Conservation (phyloP, 2,797 vertebrate species). For the Microctenopoma steveboyesi region DNA sequence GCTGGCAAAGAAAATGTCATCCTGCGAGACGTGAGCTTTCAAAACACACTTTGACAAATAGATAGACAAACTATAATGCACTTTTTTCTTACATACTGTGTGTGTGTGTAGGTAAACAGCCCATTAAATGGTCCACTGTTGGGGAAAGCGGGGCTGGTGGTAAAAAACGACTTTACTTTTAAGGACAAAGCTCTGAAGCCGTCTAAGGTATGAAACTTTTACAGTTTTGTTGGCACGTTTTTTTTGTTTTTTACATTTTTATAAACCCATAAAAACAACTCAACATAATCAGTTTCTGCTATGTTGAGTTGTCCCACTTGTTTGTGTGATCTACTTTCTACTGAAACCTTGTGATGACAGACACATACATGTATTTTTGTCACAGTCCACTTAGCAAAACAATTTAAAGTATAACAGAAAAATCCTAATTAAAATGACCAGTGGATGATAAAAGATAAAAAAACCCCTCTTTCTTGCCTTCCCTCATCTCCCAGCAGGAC, state of each 20-base stretch:
- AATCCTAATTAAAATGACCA: background rate
- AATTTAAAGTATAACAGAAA: too few relatives aligned
- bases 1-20: conserved; percentile 87
- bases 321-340: too few relatives aligned
- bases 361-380: too few relatives aligned
- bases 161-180: conserved; percentile 65
- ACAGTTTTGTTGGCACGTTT: too few relatives aligned
- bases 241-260: too few relatives aligned
- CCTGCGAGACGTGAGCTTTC: conserved; percentile 77
- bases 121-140: conserved; percentile 32
- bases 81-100: background rate
- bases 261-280: too few relatives aligned
- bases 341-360: too few relatives aligned
- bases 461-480: background rate
- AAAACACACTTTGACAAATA: background rate
- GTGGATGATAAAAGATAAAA: background rate
- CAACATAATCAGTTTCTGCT: too few relatives aligned
- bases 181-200: conserved; percentile 49
- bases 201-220: conserved; percentile 52
- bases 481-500: conserved; percentile 44
- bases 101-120: conserved; percentile 47
- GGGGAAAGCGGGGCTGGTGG: conserved; percentile 57
- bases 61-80: background rate
- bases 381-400: too few relatives aligned
- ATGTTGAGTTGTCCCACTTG: too few relatives aligned